Conservation (phyloP, 2,888 invertebrate genomes). For the Phytoseiulus persimilis region DNA sequence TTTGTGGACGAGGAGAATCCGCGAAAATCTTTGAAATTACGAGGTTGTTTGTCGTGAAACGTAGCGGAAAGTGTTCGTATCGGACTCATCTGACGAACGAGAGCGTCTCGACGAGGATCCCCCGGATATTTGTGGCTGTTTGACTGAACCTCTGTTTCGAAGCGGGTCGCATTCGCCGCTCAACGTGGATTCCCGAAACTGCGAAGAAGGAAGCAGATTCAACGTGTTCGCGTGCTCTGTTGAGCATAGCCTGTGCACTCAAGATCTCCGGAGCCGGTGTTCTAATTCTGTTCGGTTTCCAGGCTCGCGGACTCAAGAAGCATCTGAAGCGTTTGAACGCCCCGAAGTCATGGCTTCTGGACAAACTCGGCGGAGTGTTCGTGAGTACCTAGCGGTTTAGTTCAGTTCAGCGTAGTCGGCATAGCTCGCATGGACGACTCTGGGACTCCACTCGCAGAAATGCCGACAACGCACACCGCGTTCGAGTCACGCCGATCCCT, state of each 20-base stretch:
- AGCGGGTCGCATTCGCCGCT: not conserved
- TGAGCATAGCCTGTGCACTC: not conserved
- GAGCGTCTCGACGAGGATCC: not conserved
- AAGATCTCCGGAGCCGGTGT: not conserved
- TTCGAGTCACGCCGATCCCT: not conserved
- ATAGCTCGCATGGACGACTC: too few relatives aligned
- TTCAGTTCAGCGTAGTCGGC: not conserved
- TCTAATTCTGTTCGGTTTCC: constrained; percentile 36
- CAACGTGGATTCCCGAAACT: not conserved
- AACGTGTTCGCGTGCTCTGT: not conserved
- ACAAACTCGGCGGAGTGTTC: constrained; percentile 94
- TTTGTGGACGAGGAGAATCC: not conserved
- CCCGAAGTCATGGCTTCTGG: constrained; percentile 99
- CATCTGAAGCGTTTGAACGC: constrained; percentile 98
- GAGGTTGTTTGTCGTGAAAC: not conserved
- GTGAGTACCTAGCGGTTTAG: constrained; percentile 46
- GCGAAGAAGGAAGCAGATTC: not conserved
- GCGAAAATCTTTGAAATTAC: not conserved
- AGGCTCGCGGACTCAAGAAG: constrained; percentile 97
- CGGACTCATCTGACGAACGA: not conserved
- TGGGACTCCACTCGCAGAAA: too few relatives aligned
- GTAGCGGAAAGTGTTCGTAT: not conserved
- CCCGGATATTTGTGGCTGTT: not conserved
- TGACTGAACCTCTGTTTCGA: not conserved
- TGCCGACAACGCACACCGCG: too few relatives aligned